Conservation (phyloP, 2,113 vertebrate species). For the Aramus guarauna region DNA sequence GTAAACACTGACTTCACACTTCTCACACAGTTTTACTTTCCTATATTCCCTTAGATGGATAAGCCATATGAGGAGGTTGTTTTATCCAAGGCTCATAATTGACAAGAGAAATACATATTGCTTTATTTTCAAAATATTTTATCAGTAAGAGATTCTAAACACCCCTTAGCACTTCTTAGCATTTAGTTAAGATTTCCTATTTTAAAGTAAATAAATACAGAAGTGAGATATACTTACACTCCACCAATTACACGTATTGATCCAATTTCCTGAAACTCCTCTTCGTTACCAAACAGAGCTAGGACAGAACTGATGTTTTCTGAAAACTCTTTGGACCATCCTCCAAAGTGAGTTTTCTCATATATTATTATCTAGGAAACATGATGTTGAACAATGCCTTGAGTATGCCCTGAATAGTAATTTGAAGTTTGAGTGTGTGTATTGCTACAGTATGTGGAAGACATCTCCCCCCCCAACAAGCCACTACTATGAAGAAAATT, state of each 20-base stretch:
- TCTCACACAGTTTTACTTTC: background rate
- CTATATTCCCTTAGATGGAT: background rate
- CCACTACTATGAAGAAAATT: background rate
- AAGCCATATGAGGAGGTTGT: background rate
- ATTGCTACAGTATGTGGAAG: background rate
- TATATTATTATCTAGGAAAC: conserved; percentile 81
- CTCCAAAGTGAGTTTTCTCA: conserved; percentile 75
- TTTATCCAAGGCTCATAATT: background rate
- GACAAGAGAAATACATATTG: background rate
- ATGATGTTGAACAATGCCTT: background rate
- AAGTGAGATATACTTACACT: conserved; percentile 77
- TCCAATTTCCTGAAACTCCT: conserved; percentile 65
- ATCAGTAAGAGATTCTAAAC: background rate
- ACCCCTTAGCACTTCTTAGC: background rate
- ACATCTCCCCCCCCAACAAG: background rate
- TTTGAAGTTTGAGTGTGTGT: background rate
- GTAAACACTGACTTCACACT: background rate
- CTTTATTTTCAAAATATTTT: background rate
- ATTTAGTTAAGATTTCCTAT: background rate
- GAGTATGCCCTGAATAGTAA: background rate
- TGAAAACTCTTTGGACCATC: conserved; percentile 74
- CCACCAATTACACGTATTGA: conserved; percentile 83
- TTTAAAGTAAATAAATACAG: background rate
- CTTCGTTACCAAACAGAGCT: conserved; percentile 48
- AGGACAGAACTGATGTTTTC: conserved; percentile 73